Evolutionary conservation across 2,113 vertebrate genomes (phyloP), one percentile per base, ranked within the genome.

Genomic region (Dendrocopos noguchii): DNA sequence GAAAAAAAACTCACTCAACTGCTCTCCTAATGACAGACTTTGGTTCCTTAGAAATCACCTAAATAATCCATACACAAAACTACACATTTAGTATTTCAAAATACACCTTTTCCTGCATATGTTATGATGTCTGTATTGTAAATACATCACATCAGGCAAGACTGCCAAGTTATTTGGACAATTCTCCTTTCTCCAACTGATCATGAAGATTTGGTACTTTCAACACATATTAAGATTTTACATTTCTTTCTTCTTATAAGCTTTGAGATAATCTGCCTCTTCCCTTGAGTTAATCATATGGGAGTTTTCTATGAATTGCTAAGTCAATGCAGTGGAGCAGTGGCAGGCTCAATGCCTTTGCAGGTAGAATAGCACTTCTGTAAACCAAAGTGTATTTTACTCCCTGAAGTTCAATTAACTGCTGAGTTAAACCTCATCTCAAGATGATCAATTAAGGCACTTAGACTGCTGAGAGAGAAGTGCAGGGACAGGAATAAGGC

Each of bases 341-440:
- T 33, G 24, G 33, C 61, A 68, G 29, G 56, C 20, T 56, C 82
- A 67, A 12, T 42, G 44, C 16, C 50, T 78, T 77, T 61, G 42
- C 36, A 72, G 46, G 46, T 60, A 59, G 31, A 84, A 86, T 1
- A 57, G 29, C 77, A 92, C 24, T 76, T 75, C 6, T 46, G 55
- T 73, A 94, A 87, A 79, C 44, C 68, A 29, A 83, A 76, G 46
- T 12, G 21, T 70, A 50, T 56, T 94, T 93, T 75, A 20, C 42
- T 84, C 64, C 71, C 78, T 82, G 66, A 89, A 71, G 78, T 60
- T 95, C 92, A 88, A 50, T 81, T 87, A 87, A 84, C 75, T 87
- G 67, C 71, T 5, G 13, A 84, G 71, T 70, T 94, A 82, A 91
- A 80, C 60, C 46, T 92, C 64, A 29, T 63, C 77, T 66, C 75